A percentile compares a stretch with the other conserved stretches of the same genome.
These are phyloP conservation scores for Smittia aterrima DNA, from an alignment of 2,888 invertebrate species.

Conservation along the genomic window DNA sequence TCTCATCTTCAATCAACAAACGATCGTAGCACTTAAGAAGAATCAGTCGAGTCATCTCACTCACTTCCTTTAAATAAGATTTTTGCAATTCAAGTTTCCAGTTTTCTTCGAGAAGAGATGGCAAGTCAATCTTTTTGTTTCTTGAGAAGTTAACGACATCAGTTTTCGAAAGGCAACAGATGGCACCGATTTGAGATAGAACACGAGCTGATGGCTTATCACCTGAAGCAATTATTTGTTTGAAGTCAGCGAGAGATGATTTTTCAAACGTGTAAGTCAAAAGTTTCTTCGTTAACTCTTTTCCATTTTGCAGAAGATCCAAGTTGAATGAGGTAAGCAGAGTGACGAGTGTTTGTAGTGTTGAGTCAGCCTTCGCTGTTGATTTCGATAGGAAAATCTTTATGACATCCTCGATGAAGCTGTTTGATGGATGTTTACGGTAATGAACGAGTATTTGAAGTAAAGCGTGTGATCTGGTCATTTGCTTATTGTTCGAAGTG, in stretches of 20 bases:
- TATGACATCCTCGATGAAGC: slow-evolving; percentile 4
- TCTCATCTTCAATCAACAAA: slow-evolving; percentile 16
- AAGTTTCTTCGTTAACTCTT: not conserved
- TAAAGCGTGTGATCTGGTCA: not conserved
- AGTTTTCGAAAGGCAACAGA: slow-evolving; percentile 20
- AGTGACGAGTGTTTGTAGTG: not conserved
- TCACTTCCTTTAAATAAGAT: not conserved
- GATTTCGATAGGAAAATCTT: slow-evolving; percentile 26
- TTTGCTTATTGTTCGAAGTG: not conserved
- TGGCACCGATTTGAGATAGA: not conserved
- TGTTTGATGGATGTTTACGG: not conserved
- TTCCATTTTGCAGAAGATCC: slow-evolving; percentile 19
- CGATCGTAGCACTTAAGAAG: not conserved
- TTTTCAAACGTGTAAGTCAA: slow-evolving; percentile 9
- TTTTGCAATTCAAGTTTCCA: not conserved
- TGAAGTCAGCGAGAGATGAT: not conserved
- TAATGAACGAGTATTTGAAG: slow-evolving; percentile 8
- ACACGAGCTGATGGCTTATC: slow-evolving; percentile 2
- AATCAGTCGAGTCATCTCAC: not conserved
- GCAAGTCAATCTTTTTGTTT: not conserved
- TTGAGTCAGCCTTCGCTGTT: not conserved
- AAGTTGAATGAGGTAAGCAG: slow-evolving; percentile 5
- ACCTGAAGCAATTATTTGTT: not conserved
- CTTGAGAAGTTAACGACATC: slow-evolving; percentile 9
- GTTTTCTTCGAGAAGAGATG: not conserved